phyloP scores from a whole-genome alignment of 2,113 vertebrate genomes.

The Furnarius figulus region DNA sequence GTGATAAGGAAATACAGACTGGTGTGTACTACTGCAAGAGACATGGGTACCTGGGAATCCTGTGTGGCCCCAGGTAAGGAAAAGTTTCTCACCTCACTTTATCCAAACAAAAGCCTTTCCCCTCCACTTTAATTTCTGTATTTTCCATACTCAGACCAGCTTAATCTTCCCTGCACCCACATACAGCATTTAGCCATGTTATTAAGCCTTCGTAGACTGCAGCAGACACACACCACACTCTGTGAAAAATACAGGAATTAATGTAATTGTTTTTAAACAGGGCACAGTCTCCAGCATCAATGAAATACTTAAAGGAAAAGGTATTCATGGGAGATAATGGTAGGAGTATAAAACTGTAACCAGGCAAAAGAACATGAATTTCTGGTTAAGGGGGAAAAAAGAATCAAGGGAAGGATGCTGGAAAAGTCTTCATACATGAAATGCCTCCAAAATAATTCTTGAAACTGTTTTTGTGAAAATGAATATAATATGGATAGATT shows the following conservation, averaged over 20 bases:
- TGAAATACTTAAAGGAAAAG: background rate
- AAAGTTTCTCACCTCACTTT: background rate
- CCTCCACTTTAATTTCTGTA: background rate
- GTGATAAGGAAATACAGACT: background rate
- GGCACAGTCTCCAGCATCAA: background rate
- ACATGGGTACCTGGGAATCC: background rate
- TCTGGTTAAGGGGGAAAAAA: background rate
- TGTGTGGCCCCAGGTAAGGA: background rate
- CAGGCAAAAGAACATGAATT: background rate
- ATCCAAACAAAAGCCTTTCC: background rate
- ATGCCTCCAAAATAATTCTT: background rate
- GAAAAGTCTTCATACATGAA: background rate
- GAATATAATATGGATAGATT: background rate
- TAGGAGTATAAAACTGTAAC: background rate
- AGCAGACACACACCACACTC: background rate
- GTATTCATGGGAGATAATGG: background rate
- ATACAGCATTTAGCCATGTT: background rate
- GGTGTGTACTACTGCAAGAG: background rate
- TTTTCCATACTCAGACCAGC: background rate
- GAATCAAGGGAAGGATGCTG: background rate
- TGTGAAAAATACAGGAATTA: background rate
- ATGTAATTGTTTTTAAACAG: constrained; percentile 2
- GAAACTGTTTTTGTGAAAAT: background rate
- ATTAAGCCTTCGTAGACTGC: constrained; percentile 15
- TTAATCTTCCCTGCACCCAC: background rate